phyloP scores from a whole-genome alignment of 2,888 invertebrate genomes.

The Trimorus sp. region DNA sequence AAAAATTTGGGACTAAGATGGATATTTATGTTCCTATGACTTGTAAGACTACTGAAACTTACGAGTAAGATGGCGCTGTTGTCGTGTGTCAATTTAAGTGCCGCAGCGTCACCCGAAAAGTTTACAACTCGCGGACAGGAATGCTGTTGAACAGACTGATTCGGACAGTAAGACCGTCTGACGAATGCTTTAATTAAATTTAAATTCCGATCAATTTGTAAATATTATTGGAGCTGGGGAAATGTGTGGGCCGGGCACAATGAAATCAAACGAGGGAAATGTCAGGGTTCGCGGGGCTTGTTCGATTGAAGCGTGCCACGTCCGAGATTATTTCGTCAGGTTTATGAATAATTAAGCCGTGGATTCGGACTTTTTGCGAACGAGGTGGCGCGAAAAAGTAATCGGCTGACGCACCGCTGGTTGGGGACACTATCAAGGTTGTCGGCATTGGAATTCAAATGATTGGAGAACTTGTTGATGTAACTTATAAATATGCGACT shows the following conservation, averaged over 20 bases:
- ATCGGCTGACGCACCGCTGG: background rate
- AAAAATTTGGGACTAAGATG: too few species aligned
- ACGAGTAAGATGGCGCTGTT: too few species aligned
- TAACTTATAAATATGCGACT: slow-evolving; percentile 2
- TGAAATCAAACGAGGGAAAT: slow-evolving; percentile 16
- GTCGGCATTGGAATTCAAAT: background rate
- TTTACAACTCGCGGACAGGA: too few species aligned
- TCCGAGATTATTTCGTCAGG: slow-evolving; percentile 9
- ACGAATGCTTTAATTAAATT: background rate
- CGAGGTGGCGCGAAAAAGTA: background rate
- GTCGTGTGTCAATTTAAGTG: too few species aligned
- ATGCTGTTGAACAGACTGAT: too few species aligned
- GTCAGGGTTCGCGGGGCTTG: background rate
- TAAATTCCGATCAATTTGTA: slow-evolving; percentile 10
- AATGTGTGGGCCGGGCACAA: slow-evolving; percentile 15
- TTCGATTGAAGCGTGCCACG: background rate
- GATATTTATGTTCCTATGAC: too few species aligned
- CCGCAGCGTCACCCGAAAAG: too few species aligned
- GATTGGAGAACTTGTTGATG: slow-evolving; percentile 11
- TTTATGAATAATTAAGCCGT: slow-evolving; percentile 9
- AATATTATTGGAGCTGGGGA: slow-evolving; percentile 12
- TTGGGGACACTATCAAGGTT: slow-evolving; percentile 15
- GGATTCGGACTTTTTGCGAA: slow-evolving; percentile 1
- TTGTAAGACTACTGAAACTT: too few species aligned
- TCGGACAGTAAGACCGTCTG: background rate